Percentiles rank a stretch among this genome's conserved stretches.
Evolutionary conservation across 2,888 invertebrate genomes (phyloP).

Genomic region (Nymphalis urticae): DNA sequence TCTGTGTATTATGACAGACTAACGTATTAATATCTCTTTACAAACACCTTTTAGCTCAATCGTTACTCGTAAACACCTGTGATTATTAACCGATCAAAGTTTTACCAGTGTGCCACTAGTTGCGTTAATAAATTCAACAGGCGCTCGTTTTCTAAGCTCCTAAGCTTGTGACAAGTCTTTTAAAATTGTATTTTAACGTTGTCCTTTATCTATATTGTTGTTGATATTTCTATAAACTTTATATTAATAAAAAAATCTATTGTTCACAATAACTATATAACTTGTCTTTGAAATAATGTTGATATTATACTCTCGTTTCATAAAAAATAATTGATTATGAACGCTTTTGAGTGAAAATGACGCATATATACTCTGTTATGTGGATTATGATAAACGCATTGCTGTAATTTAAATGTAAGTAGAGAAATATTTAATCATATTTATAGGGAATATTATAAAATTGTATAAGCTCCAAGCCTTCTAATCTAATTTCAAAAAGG

Average conservation of each 20-base stretch:
- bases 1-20: conserved; percentile 58
- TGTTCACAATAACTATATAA: background rate
- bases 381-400: conserved; percentile 12
- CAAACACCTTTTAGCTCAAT: conserved; percentile 28
- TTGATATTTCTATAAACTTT: conserved; percentile 46
- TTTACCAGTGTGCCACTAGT: conserved; percentile 41
- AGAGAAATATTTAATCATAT: background rate
- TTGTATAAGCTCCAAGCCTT: too few relatives aligned
- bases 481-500: too few relatives aligned
- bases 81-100: conserved; percentile 44
- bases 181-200: conserved; percentile 56
- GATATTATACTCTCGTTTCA: conserved; percentile 13
- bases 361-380: conserved; percentile 11
- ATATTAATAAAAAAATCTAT: conserved; percentile 29
- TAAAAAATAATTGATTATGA: conserved; percentile 23
- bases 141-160: conserved; percentile 50
- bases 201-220: conserved; percentile 56
- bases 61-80: conserved; percentile 47
- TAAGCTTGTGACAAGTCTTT: conserved; percentile 48
- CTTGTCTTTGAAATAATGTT: conserved; percentile 10
- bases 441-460: background rate
- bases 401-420: conserved; percentile 32
- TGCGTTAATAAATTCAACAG: conserved; percentile 69
- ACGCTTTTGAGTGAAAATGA: conserved; percentile 27
- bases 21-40: conserved; percentile 47